Base-by-base conservation (phyloP, 2,797 vertebrate species). In the Acomys russatus region DNA sequence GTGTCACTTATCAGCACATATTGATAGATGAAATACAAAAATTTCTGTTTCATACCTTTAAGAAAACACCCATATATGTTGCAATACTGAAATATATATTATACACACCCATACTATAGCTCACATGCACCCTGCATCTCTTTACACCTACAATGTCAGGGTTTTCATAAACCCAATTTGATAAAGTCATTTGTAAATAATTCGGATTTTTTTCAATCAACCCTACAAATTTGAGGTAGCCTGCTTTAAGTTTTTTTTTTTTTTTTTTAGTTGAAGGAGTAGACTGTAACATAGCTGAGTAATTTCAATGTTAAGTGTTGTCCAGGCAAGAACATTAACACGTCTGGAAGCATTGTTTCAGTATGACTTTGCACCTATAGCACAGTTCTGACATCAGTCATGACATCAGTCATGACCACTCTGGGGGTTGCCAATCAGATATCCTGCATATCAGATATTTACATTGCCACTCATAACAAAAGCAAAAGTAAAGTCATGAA, bases 311-410 rank as follows among this genome's bases (percentile, higher is more conserved):
- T 33, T 92, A 96, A 94, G 18, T 79, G 59, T 95, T 97, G 90
- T 96, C 97, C 89, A 87, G 88, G 88, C 76, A 79, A 97, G 97
- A 96, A 86, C 49, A 51, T 97, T 93, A 91, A 82, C 96, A 97
- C 97, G 85, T 97, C 88, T 38, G 59, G 80, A 97, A 96, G 70
- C 95, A 78, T 97, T 97, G 70, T 79, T 98, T 98, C 22, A 97
- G 76, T 97, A 95, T 93, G 56, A 96, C 94, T 84, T 87, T 88
- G 18, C 97, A 95, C 92, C 84, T 96, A 96, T 77, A 96, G 96
- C 96, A 28, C 74, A 51, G 38, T 44, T 68, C 44, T n/a, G n/a
- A n/a, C n/a, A n/a, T n/a, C n/a, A n/a, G n/a, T n/a, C 30, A 68
- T 30, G 6, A 17, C n/a, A 63, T 68, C 20, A 30, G 44, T 51